Percentiles rank a stretch among this genome's conserved stretches.
Conservation (phyloP, 2,888 invertebrate genomes). For the Limnephilus rhombicus region DNA sequence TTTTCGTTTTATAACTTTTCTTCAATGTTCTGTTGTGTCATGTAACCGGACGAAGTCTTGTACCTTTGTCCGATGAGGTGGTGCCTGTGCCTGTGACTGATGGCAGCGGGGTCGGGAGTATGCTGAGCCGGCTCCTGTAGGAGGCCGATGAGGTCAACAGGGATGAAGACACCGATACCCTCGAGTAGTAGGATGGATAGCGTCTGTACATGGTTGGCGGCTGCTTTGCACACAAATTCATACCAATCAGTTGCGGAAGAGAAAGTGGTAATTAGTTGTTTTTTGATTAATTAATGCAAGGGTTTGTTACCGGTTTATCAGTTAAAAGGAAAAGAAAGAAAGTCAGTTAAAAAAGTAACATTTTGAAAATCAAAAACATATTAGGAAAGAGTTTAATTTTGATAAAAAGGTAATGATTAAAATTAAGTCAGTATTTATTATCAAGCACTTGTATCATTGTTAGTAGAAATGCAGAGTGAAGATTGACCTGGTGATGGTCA, state of each 20-base stretch:
- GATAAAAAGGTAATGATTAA: background rate
- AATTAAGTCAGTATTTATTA: background rate
- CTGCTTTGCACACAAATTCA: constrained; percentile 41
- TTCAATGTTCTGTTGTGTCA: too few species aligned
- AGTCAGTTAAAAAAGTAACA: background rate
- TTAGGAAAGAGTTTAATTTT: background rate
- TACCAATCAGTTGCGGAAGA: constrained; percentile 22
- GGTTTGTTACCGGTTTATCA: background rate
- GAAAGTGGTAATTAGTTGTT: background rate
- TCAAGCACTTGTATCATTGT: too few species aligned
- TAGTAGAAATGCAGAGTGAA: too few species aligned
- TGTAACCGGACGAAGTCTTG: background rate
- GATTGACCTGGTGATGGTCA: too few species aligned
- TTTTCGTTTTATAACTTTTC: too few species aligned
- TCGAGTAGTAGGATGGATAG: constrained; percentile 64
- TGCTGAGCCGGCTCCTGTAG: constrained; percentile 51
- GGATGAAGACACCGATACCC: constrained; percentile 55
- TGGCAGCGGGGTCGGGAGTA: constrained; percentile 20
- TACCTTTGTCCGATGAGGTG: constrained; percentile 46
- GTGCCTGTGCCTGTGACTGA: constrained; percentile 22
- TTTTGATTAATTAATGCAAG: background rate
- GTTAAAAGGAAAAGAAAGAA: background rate
- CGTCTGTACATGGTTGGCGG: constrained; percentile 63
- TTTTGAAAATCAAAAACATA: background rate
- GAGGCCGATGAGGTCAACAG: constrained; percentile 59